Conservation (phyloP, 2,797 vertebrate species). For the Spatula clypeata region DNA sequence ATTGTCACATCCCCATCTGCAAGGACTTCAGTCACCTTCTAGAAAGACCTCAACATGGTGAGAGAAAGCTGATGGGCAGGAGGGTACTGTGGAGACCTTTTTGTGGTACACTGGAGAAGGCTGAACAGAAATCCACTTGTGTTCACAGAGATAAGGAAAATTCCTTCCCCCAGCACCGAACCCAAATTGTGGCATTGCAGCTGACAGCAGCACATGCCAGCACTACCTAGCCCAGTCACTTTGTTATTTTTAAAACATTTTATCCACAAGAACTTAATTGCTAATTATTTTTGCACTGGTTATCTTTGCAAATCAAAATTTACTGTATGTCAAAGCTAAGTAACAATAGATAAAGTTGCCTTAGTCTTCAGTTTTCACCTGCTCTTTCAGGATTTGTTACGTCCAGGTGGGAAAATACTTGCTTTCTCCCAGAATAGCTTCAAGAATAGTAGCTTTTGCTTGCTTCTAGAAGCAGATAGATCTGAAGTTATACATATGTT, state of each 20-base stretch:
- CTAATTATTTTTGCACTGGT: neutral
- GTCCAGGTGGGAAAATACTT: no score
- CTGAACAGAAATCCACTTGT: neutral
- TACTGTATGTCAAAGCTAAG: neutral
- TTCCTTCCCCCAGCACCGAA: neutral
- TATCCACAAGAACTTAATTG: neutral
- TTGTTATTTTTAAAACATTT: neutral
- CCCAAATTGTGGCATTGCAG: neutral
- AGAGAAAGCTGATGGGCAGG: neutral
- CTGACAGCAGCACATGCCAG: neutral
- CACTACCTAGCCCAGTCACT: neutral
- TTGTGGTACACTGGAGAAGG: accelerated
- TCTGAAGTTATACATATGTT: slow-evolving; percentile 2
- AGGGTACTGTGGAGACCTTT: neutral
- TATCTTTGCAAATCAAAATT: slow-evolving; percentile 12
- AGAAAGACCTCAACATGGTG: neutral
- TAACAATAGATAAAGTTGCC: neutral
- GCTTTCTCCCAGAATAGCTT: neutral
- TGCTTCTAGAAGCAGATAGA: neutral
- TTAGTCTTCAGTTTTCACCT: neutral
- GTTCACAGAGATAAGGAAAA: neutral
- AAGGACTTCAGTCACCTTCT: neutral
- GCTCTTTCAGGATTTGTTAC: neutral
- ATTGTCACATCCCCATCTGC: neutral
- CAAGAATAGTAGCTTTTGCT: neutral